Evolutionary conservation across 1,140 invertebrate species (phyloP), one percentile per base, ranked within the genome.

Genomic region (Eupeodes corollae): DNA sequence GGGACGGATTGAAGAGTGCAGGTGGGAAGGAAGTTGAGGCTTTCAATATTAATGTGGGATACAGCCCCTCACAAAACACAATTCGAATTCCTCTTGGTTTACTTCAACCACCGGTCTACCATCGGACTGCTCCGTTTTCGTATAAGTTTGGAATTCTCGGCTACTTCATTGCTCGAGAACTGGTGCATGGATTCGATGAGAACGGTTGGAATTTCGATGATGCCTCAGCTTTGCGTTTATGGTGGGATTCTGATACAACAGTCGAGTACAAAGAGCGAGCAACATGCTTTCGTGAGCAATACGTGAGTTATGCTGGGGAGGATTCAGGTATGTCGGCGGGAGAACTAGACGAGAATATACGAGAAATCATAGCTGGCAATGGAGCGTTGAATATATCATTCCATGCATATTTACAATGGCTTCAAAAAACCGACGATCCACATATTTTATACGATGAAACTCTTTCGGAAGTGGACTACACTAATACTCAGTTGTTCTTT

Each of bases 121-220:
- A 92, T 54, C 81, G 83, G 18, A 76, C 79, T 45, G 92, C 89
- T 69, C 90, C 91, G 0, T 82, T 79, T 47, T 86, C 89, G 13
- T 73, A 98, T 1, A 98, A 98, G 68, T 98, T 86, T 63, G 92
- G 93, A 1, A 87, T 88, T 1, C 91, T 98, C 75, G 94, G 93
- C 0, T 90, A 94, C 1, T 86, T 93, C 0, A 86, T 95, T 82
- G 91, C 91, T 9, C 89, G 92, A 60, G 91, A 95, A 63, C 66
- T 97, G 14, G 91, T 89, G 0, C 89, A 93, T 66, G 91, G 88
- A 3, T 96, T 97, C 70, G 93, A 97, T 70, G 91, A 97, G 69
- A 88, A 95, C 76, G 92, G 90, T 72, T 95, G 95, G 3, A 98
- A 98, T 64, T 68, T 96, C 45, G 80, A 92, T 55, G 83, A 91